These are phyloP conservation scores for Macrosteles quadrilineatus DNA, from an alignment of 1,140 invertebrate genomes.

Conservation along the genomic window DNA sequence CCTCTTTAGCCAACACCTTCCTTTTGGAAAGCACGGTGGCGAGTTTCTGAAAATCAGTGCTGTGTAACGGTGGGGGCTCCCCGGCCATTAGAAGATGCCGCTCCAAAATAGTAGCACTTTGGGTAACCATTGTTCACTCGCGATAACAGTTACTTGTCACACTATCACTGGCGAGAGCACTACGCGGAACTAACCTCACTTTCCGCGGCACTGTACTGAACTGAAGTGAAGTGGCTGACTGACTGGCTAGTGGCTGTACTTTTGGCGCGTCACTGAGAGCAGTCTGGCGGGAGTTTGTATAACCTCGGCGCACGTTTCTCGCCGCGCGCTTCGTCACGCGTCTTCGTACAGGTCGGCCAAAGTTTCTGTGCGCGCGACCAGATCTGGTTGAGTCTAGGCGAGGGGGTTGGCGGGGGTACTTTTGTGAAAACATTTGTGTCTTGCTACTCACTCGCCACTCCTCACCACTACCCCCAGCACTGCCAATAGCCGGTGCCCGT, in stretches of 20 bases:
- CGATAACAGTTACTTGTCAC: neutral
- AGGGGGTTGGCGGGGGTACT: no score
- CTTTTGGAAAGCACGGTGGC: slow-evolving; percentile 15
- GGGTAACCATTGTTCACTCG: slow-evolving; percentile 35
- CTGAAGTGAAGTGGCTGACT: no score
- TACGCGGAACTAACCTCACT: no score
- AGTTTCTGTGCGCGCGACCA: no score
- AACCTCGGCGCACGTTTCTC: neutral
- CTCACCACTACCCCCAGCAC: no score
- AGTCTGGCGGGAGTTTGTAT: neutral
- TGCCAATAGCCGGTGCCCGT: no score
- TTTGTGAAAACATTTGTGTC: no score
- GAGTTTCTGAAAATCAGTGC: slow-evolving; percentile 6
- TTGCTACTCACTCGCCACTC: no score
- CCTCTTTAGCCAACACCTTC: slow-evolving; percentile 28
- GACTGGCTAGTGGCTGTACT: no score
- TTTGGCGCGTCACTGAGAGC: neutral
- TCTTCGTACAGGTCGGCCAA: no score
- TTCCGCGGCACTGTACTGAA: no score
- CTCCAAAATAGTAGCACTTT: slow-evolving; percentile 35
- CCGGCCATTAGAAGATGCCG: slow-evolving; percentile 28
- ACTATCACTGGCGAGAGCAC: neutral
- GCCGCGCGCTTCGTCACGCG: slow-evolving; percentile 1
- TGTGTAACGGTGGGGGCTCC: slow-evolving; percentile 28
- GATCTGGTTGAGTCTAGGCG: no score